These are phyloP conservation scores for Eriosoma lanigerum DNA, from an alignment of 1,140 invertebrate species.

Conservation along the genomic window DNA sequence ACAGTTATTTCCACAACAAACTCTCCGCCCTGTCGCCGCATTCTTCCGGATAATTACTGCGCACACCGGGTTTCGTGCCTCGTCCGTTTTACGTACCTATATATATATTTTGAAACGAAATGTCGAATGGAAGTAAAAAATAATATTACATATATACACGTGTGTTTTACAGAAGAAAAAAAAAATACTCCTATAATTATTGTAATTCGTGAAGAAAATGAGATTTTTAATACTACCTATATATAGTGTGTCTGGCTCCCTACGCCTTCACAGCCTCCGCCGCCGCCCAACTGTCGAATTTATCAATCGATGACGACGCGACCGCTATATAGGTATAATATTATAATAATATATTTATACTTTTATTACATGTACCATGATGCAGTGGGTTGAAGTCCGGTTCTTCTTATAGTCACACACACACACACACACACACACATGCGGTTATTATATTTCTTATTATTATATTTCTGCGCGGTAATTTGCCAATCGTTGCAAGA, in stretches of 20 bases:
- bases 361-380: not conserved
- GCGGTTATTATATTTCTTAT: not conserved
- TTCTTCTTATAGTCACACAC: conserved; percentile 7
- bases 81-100: no score
- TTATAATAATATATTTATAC: no score
- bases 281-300: conserved; percentile 37
- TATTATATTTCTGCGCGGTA: conserved; percentile 1
- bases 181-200: conserved; percentile 32
- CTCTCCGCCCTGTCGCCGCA: conserved; percentile 40
- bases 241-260: conserved; percentile 1
- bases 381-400: conserved; percentile 1
- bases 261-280: no score
- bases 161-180: no score
- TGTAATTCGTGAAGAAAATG: conserved; percentile 29
- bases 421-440: not conserved
- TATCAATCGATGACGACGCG: conserved; percentile 5
- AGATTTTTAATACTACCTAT: conserved; percentile 4
- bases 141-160: no score
- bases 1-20: conserved; percentile 28
- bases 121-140: no score
- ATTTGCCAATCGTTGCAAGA: not conserved
- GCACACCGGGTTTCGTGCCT: conserved; percentile 7
- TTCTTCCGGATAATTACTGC: conserved; percentile 41
- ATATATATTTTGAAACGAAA: no score
- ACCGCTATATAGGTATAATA: no score